Percentiles rank a stretch among this genome's conserved stretches.
Evolutionary conservation across 2,113 vertebrate species (phyloP).

Genomic region (Leptobrachium ailaonicum): DNA sequence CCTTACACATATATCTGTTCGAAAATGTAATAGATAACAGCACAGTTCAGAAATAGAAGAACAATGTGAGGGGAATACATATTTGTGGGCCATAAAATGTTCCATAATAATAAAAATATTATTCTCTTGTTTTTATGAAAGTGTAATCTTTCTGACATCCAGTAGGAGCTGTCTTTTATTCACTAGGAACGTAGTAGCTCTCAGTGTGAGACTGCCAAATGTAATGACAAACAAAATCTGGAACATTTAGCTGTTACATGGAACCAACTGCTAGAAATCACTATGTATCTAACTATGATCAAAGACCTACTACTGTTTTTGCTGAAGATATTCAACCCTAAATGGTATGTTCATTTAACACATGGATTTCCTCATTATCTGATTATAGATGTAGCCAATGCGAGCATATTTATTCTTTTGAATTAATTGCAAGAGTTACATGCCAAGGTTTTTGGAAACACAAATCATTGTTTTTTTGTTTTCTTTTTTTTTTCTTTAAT

Average conservation of each 20-base stretch:
- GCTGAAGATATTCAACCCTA: constrained; percentile 66
- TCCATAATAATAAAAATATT: constrained; percentile 56
- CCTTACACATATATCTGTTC: constrained; percentile 84
- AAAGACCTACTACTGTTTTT: constrained; percentile 73
- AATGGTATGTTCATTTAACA: constrained; percentile 68
- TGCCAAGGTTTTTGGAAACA: constrained; percentile 59
- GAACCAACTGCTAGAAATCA: constrained; percentile 74
- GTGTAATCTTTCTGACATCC: constrained; percentile 63
- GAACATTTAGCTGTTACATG: constrained; percentile 76
- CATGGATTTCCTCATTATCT: constrained; percentile 68
- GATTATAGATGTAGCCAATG: constrained; percentile 69
- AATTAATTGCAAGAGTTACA: constrained; percentile 66
- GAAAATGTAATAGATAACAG: constrained; percentile 80
- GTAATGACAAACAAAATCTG: constrained; percentile 76
- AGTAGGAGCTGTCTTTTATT: constrained; percentile 70
- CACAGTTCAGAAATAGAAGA: constrained; percentile 78
- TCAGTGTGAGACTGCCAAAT: constrained; percentile 79
- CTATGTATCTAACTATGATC: constrained; percentile 74
- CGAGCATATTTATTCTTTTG: constrained; percentile 63
- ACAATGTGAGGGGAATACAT: constrained; percentile 73
- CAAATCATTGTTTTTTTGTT: constrained; percentile 45
- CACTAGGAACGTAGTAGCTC: constrained; percentile 70
- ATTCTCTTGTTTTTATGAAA: constrained; percentile 66
- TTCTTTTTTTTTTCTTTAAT: constrained; percentile 47
- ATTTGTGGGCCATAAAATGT: constrained; percentile 63